Base-by-base conservation (phyloP, 2,888 invertebrate genomes). In the Selenia dentaria region DNA sequence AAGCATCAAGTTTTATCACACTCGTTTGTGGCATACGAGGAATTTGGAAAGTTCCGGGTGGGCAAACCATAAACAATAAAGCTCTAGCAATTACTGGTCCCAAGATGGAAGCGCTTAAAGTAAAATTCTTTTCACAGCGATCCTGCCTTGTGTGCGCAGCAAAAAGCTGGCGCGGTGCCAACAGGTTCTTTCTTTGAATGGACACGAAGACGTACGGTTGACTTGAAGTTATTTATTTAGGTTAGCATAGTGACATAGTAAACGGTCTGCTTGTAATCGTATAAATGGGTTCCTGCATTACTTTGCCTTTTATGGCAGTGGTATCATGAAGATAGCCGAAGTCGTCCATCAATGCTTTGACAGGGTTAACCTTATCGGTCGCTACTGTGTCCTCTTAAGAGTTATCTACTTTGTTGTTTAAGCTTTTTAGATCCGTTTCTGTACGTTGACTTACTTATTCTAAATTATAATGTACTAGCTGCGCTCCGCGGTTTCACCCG, bases 161-260 rank as follows among this genome's bases (percentile, higher is more conserved):
- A 79, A 78, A 77, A 79, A 76, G 68, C 66, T 79, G 80, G 79
- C 69, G 20, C 33, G 39, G 40, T 53, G 65, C 82, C 82, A 83
- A 75, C 79, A 74, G 73, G 81, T 83, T 80, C 70, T 59, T 83
- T 80, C 71, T 58, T 59, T 65, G 68, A 73, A 74, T 63, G 55
- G 51, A 48, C 55, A 41, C 48, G 64, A 70, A 76, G 72, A 76
- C 67, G 65, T 64, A 67, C 67, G 66, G 59, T 57, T 59, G 66
- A 64, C 73, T 74, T 67, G 66, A 71, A 75, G 78, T 65, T 66
- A 77, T 80, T 76, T 78, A 82, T 79, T 70, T 69, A 58, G 79
- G 76, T 69, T 76, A 74, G 65, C 64, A 64, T 65, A 67, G 68
- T 71, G 70, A 74, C 75, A 74, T 63, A 68, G 64, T 65, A 61